Evolutionary conservation across 2,797 vertebrate genomes (phyloP), one percentile per base, ranked within the genome.

Genomic region (Schizothorax lantsangensis): DNA sequence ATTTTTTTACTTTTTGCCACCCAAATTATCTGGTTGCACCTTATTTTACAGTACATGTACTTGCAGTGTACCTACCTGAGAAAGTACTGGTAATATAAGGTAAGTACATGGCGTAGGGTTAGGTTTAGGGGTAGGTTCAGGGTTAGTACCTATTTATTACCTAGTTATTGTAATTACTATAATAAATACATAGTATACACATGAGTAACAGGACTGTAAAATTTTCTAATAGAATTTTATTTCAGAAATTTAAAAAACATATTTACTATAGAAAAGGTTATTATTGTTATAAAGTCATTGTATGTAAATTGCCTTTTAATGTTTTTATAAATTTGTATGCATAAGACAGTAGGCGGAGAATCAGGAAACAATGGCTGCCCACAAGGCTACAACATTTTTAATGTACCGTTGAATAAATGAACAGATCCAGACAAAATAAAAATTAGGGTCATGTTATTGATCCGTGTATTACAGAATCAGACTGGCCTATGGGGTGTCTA

Each of bases 401-500:
- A 47, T 26, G 43, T 26, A 73, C 15, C 45, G 12, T 45, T 47
- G 21, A 78, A 59, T 77, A 12, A 77, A 77, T 21, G 0, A 54
- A 54, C 17, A 36, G 5, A 77, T 11, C 23, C 6, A 12, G 33
- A 57, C 49, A n/a, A 78, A 33, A 45, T 1, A 64, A 14, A 66
- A 47, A 68, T 8, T n/a, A 62, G 23, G 4, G 26, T 52, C 11
- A 52, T n/a, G 43, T 38, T 81, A 45, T 64, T 79, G 38, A 79
- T 79, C 38, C 15, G 17, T 64, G 57, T 21, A 64, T 62, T 45
- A 59, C 52, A 79, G 57, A 79, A 64, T 64, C 5, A 21, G 64
- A 69, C 64, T 81, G 74, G 69, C 80, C 73, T 40, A 77, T 64
- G 52, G 47, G 54, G 83, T 83, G 87, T 89, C 84, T 78, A 47